phyloP scores from a whole-genome alignment of 2,113 vertebrate species.

The Pseudopodoces humilis region DNA sequence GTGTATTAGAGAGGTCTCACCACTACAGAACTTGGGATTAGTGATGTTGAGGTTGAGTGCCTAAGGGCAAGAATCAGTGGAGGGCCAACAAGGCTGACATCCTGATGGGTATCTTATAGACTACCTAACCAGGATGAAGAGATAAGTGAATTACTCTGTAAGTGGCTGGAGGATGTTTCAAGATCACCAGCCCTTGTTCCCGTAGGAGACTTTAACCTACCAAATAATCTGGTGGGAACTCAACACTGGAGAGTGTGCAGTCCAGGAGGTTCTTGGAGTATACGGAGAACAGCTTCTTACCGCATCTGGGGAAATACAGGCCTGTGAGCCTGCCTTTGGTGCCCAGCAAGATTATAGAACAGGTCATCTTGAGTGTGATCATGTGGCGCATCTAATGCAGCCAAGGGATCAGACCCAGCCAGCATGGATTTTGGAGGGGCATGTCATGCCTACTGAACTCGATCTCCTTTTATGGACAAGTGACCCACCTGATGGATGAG shows the following conservation, averaged over 20 bases:
- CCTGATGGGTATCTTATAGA: not conserved
- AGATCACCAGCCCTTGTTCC: not conserved
- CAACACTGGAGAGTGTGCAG: not conserved
- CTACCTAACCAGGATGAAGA: not conserved
- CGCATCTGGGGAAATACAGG: not conserved
- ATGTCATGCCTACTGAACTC: not conserved
- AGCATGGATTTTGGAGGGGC: not conserved
- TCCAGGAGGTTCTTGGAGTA: not conserved
- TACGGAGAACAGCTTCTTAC: not conserved
- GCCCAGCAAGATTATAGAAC: not conserved
- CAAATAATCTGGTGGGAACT: not conserved
- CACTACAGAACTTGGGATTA: fast-evolving
- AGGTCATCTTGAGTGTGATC: not conserved
- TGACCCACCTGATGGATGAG: not conserved
- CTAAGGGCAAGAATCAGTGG: fast-evolving
- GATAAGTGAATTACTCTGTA: not conserved
- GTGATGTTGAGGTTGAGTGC: not conserved
- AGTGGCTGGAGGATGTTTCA: not conserved
- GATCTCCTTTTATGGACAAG: not conserved
- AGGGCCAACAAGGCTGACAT: not conserved
- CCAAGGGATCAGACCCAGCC: not conserved
- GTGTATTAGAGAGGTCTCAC: not conserved
- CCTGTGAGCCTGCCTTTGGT: not conserved
- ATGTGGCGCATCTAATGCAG: fast-evolving
- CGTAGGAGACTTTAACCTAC: not conserved